These are phyloP conservation scores for Parus major DNA, from an alignment of 2,113 vertebrate species.

Conservation along the genomic window DNA sequence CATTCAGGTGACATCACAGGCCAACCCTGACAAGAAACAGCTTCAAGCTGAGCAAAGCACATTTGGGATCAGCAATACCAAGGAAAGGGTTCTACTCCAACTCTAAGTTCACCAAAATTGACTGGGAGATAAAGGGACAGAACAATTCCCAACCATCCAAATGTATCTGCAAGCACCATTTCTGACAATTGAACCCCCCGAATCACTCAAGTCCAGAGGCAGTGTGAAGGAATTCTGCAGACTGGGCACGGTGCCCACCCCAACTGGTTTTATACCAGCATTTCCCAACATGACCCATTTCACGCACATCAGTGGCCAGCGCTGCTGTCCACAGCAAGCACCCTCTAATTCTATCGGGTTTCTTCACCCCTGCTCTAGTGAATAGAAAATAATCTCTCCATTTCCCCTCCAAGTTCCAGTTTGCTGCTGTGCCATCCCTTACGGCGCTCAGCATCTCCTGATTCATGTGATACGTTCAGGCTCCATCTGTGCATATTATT, in stretches of 20 bases:
- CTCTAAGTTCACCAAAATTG: background rate
- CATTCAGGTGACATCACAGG: too few species aligned
- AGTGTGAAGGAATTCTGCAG: background rate
- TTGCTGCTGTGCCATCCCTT: constrained; percentile 11
- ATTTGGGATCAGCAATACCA: background rate
- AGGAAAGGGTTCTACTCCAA: background rate
- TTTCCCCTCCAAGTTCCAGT: background rate
- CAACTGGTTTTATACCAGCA: background rate
- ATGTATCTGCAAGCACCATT: accelerated
- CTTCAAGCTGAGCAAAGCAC: background rate
- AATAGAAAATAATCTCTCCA: background rate
- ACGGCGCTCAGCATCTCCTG: background rate
- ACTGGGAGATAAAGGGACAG: background rate
- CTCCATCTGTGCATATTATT: constrained; percentile 60
- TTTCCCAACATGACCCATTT: background rate
- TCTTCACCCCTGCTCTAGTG: background rate
- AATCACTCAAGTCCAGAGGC: background rate
- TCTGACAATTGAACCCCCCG: accelerated
- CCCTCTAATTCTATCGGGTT: background rate
- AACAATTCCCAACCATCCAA: background rate
- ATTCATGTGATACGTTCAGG: constrained; percentile 5
- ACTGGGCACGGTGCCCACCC: background rate
- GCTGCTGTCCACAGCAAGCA: background rate
- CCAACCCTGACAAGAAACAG: background rate
- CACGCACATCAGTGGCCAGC: background rate